Evolutionary conservation across 2,888 invertebrate species (phyloP), one percentile per base, ranked within the genome.

Genomic region (Torymus texanus): DNA sequence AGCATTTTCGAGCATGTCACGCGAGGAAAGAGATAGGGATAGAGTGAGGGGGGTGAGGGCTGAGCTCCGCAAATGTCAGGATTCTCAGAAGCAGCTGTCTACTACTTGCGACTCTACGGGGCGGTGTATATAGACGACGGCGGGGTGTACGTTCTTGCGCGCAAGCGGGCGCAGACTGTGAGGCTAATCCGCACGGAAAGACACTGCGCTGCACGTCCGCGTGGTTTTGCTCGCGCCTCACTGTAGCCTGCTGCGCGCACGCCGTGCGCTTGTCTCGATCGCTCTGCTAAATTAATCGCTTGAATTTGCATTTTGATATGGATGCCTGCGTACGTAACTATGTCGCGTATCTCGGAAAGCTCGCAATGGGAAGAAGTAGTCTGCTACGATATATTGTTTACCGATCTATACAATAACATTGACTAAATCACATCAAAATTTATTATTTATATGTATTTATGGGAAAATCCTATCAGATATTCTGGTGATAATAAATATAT

Each of bases 141-240:
- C n/a, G 4, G 68, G n/a, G 14, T 61, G 59, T 63, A 62, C 29
- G 73, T 70, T 76, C 78, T 72, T 72, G 66, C 70, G 53, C 4
- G 56, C 41, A 8, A 41, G 41, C 61, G 53, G 41, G 56, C 29
- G 21, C 11, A 63, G 58, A 13, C 59, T 59, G n/a, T 16, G 16
- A 24, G 61, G 18, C 75, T 75, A 74, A 80, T 77, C 73, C 73
- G 21, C 77, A 70, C 8, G 53, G 72, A 77, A 74, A 80, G 73
- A 77, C 70, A 73, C 41, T 41, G 8, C 14, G 41, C 68, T 24
- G 61, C n/a, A 41, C 41, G 41, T 41, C 41, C 41, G 41, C 61
- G 56, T 50, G 80, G 59, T 74, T 80, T 80, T 77, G 76, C 68
- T 68, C 11, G 14, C n/a, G 18, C 24, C 55, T 41, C 41, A 41